Base-by-base conservation (phyloP, 2,888 invertebrate genomes). In the Himalopsyche tibetana region DNA sequence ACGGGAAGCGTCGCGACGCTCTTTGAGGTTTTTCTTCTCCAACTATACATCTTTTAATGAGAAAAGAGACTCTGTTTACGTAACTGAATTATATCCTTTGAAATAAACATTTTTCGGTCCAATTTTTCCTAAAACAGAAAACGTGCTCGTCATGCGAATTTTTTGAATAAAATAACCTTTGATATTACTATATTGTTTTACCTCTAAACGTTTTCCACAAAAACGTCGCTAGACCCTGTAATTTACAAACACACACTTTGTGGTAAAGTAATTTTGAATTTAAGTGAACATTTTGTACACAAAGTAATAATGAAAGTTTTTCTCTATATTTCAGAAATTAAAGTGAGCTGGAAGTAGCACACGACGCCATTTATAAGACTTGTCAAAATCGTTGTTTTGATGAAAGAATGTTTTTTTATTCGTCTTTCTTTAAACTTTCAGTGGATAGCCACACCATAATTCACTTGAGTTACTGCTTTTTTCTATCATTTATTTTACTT, bases 131-230 rank as follows among this genome's bases (percentile, higher is more conserved):
- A 63, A n/a, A 63, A 63, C 63, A 19, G 63, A 63, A 63, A 63
- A 63, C 63, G 63, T 63, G 63, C 63, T 63, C 63, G 63, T 63
- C 63, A 63, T 63, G 63, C 63, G 63, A 63, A 63, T 63, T 63
- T 63, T 6, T 63, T 63, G 63, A 63, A 28, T 63, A 63, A 63
- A 63, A 63, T 63, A 19, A 63, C 63, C 63, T 63, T 63, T 63
- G 63, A 63, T 28, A 63, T 63, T 19, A 63, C 28, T 63, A 19
- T 63, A 63, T 63, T 63, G 63, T 63, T 63, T 63, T 28, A 63
- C 28, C 3, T 63, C 63, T 63, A 63, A 63, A 63, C 19, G 63
- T 11, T 63, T 63, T 19, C 28, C 28, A 11, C 63, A 63, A 63
- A 63, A 63, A 63, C n/a, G 63, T 63, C 28, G n/a, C 28, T 6